Base-by-base conservation (phyloP, 2,113 vertebrate species). In the Channa maculata region DNA sequence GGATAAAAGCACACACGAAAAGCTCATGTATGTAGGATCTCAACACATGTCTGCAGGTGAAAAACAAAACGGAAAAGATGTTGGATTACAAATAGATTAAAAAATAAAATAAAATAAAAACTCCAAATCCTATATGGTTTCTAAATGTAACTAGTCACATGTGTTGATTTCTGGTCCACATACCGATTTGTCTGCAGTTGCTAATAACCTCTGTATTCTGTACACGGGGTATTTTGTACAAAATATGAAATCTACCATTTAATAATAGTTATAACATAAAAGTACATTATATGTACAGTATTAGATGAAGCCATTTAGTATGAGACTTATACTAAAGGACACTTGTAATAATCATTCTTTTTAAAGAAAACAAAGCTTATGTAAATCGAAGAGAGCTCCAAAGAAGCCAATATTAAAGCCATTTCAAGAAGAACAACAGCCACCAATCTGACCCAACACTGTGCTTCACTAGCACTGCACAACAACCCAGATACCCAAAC, bases 181-280 rank as follows among this genome's bases (percentile, higher is more conserved):
- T 66, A 91, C 82, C 73, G 87, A 87, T 80, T 80, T 24, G 83
- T 88, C 89, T 91, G 86, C 86, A 87, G 82, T 78, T 83, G 90
- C 91, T 92, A 91, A 91, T 89, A 92, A 89, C 86, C 52, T 92
- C 86, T 92, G 87, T 80, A 95, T 95, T 96, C 95, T 98, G 96
- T 98, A 98, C 96, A 98, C 93, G 92, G 75, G 59, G 92, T 74
- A 94, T 94, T 96, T 97, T 97, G 95, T 99, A 98, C 96, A 99
- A 99, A 99, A 97, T 97, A 97, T 95, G 95, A 97, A 96, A 95
- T 96, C 96, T 97, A 99, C 94, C 95, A 95, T 97, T 97, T 96
- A 96, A 96, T 96, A 96, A 96, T 95, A 97, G 95, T 95, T 95
- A 95, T 94, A 96, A 96, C 95, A 90, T 95, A 95, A 96, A 97